A percentile compares a stretch with the other conserved stretches of the same genome.
Evolutionary conservation across 2,113 vertebrate genomes (phyloP).

Genomic region (Mellivora capensis): DNA sequence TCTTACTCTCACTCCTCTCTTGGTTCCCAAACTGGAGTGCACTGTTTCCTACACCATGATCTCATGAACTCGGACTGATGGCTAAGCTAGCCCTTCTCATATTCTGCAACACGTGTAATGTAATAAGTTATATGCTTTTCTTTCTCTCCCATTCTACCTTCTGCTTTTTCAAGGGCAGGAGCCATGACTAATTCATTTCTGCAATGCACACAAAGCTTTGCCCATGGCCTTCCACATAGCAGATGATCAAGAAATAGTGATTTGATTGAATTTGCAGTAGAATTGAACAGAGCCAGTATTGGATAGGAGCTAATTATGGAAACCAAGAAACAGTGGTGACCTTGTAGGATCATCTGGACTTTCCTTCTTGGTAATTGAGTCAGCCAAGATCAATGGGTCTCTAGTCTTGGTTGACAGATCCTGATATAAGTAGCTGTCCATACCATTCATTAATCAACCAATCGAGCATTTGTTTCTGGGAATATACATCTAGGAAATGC

Average conservation of each 20-base stretch:
- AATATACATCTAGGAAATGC: background rate
- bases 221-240: background rate
- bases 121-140: background rate
- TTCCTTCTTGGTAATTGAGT: background rate
- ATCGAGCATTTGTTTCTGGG: background rate
- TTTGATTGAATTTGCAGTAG: background rate
- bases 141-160: background rate
- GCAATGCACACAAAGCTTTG: background rate
- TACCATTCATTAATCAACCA: background rate
- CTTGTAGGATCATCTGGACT: too few species aligned
- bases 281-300: background rate
- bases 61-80: background rate
- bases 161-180: background rate
- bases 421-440: background rate
- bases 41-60: background rate
- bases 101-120: background rate
- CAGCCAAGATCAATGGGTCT: too few species aligned
- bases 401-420: background rate
- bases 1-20: too few species aligned
- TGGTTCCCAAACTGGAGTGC: background rate
- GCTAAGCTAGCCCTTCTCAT: background rate
- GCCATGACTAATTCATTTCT: background rate
- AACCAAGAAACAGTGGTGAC: background rate
- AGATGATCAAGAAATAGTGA: background rate
- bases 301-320: background rate